Evolutionary conservation across 2,888 invertebrate species (phyloP).

Genomic region (Hyposoter didymator): DNA sequence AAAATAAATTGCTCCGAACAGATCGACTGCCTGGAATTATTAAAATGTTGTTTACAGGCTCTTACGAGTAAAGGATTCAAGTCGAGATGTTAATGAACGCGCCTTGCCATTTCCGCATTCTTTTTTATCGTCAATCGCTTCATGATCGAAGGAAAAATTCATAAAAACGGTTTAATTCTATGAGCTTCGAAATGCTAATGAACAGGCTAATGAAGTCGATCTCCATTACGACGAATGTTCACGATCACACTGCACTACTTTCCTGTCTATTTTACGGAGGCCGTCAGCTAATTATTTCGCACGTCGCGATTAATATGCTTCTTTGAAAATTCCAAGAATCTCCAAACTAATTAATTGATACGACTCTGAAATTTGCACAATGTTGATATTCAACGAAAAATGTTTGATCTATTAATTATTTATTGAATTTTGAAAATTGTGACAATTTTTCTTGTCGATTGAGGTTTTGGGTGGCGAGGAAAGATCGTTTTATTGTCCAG

Average conservation of each 20-base stretch:
- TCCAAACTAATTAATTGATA: background rate
- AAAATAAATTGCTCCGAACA: too few species aligned
- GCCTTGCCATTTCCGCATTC: constrained; percentile 3
- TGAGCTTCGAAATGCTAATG: constrained; percentile 20
- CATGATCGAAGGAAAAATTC: background rate
- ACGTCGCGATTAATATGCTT: background rate
- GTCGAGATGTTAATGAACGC: constrained; percentile 1
- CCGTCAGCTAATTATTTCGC: background rate
- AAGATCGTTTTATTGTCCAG: too few species aligned
- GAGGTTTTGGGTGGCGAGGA: too few species aligned
- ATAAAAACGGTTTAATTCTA: constrained; percentile 12
- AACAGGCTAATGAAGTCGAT: constrained; percentile 7
- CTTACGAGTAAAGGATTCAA: background rate
- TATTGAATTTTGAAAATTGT: too few species aligned
- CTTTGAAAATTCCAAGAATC: background rate
- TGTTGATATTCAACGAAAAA: too few species aligned
- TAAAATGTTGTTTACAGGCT: background rate
- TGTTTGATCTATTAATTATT: too few species aligned
- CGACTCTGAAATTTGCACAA: too few species aligned
- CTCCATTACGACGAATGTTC: constrained; percentile 3
- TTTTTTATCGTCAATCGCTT: constrained; percentile 6
- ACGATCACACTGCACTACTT: background rate
- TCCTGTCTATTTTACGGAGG: background rate
- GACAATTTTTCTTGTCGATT: too few species aligned
- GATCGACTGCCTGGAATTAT: background rate